These are phyloP conservation scores for Athene cunicularia DNA, from an alignment of 2,113 vertebrate genomes.

Conservation along the genomic window DNA sequence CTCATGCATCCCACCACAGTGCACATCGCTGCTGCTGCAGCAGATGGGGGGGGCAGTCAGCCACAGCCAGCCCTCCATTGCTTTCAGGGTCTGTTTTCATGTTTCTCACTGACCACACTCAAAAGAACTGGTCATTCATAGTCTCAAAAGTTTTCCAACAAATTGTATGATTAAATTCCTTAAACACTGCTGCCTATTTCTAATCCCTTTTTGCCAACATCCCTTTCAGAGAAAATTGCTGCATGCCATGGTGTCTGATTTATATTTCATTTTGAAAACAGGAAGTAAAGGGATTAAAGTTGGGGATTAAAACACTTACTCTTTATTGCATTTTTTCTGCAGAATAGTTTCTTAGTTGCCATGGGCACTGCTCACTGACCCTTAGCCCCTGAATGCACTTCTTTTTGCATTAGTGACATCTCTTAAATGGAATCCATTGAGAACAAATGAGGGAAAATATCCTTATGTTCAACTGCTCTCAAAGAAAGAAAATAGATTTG, in stretches of 20 bases:
- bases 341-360: conserved; percentile 78
- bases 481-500: conserved; percentile 42
- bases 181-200: conserved; percentile 68
- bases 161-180: conserved; percentile 78
- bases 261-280: conserved; percentile 82
- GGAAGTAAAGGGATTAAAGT: conserved; percentile 81
- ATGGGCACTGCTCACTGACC: conserved; percentile 76
- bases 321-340: conserved; percentile 70
- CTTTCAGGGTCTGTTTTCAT: conserved; percentile 59
- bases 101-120: conserved; percentile 52
- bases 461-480: conserved; percentile 55
- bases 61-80: neutral
- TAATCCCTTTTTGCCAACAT: conserved; percentile 76
- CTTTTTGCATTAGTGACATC: conserved; percentile 72
- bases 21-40: neutral
- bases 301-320: conserved; percentile 82
- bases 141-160: conserved; percentile 75
- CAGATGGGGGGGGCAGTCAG: neutral
- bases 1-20: neutral
- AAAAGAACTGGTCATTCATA: conserved; percentile 68
- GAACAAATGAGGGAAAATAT: conserved; percentile 64
- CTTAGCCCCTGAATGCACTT: conserved; percentile 55
- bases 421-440: conserved; percentile 68
- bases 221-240: conserved; percentile 77
- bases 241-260: conserved; percentile 70